Conservation (phyloP, 2,888 invertebrate species). For the Ligdia adustata region DNA sequence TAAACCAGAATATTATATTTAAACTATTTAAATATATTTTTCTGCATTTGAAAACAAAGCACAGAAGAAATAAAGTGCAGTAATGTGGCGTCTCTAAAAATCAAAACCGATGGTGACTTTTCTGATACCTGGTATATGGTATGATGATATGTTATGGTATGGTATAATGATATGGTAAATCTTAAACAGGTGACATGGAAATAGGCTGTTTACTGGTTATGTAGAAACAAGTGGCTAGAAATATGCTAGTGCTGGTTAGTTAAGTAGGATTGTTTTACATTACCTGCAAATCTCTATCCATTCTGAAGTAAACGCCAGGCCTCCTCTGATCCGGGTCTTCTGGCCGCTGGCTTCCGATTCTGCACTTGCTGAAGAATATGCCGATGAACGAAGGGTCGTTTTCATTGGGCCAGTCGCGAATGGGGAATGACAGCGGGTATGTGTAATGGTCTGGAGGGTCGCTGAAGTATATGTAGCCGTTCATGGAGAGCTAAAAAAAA, state of each 20-base stretch:
- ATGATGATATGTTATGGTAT: no score
- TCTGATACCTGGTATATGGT: no score
- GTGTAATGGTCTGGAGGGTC: slow-evolving; percentile 93
- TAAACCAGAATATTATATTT: no score
- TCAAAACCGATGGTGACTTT: no score
- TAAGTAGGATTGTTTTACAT: neutral
- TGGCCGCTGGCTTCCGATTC: slow-evolving; percentile 88
- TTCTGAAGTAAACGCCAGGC: slow-evolving; percentile 93
- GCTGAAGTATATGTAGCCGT: slow-evolving; percentile 94
- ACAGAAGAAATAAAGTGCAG: no score
- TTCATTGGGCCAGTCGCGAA: slow-evolving; percentile 92
- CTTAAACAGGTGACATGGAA: no score
- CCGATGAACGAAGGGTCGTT: slow-evolving; percentile 97
- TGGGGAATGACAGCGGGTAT: slow-evolving; percentile 94
- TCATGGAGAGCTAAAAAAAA: slow-evolving; percentile 88
- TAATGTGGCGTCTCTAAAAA: no score
- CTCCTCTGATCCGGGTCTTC: slow-evolving; percentile 90
- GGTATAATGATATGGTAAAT: no score
- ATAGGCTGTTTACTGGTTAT: no score
- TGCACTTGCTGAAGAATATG: slow-evolving; percentile 95
- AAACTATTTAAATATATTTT: no score
- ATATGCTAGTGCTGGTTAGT: no score
- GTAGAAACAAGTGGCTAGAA: neutral
- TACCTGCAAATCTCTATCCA: slow-evolving; percentile 80
- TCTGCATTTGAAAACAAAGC: no score